Evolutionary conservation across 2,113 vertebrate genomes (phyloP).

Genomic region (Accipiter virgatus): DNA sequence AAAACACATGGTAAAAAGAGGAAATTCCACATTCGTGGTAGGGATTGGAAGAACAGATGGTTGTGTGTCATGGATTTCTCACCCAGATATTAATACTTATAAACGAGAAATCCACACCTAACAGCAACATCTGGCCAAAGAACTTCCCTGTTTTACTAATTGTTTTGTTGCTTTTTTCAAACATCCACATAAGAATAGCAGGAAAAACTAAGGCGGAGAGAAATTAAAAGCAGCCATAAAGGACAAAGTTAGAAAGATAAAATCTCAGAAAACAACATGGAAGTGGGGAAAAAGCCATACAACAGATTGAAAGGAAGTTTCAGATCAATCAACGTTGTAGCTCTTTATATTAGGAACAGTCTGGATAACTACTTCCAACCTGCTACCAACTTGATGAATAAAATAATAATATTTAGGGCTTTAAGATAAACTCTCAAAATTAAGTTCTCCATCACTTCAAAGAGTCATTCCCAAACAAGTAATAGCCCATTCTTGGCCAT

Average conservation of each 20-base stretch:
- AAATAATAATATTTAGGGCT: neutral
- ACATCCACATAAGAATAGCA: neutral
- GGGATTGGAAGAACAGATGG: neutral
- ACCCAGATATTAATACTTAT: neutral
- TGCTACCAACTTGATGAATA: neutral
- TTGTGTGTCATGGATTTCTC: neutral
- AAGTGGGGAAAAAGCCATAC: neutral
- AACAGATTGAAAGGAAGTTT: neutral
- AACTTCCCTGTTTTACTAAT: neutral
- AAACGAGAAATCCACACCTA: slow-evolving; percentile 5
- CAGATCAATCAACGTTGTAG: neutral
- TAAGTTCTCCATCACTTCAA: neutral
- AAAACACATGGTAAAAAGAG: neutral
- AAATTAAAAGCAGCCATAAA: neutral
- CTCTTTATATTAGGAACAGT: neutral
- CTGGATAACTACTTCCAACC: neutral
- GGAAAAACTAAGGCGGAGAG: neutral
- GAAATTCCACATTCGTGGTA: neutral
- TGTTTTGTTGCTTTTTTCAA: neutral
- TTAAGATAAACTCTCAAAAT: neutral
- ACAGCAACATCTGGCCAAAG: neutral
- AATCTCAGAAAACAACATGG: neutral
- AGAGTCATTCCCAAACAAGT: neutral
- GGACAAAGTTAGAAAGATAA: neutral
- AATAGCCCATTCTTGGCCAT: neutral